Conservation (phyloP, 2,888 invertebrate species). For the Trichopria drosophilae region DNA sequence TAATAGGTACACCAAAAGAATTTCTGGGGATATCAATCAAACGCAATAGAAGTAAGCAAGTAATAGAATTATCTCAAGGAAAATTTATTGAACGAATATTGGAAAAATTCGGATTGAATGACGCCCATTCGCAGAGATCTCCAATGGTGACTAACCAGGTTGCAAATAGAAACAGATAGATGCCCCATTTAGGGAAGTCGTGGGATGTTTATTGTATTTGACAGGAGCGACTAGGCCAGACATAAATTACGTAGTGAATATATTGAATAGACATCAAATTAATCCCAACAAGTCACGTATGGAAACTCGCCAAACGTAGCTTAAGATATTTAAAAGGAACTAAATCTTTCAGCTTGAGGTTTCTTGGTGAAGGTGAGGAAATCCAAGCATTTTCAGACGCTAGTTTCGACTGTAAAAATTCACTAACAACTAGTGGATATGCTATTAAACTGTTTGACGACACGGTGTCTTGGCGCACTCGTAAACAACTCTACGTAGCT, state of each 20-base stretch:
- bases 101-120: background rate
- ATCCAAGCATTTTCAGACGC: background rate
- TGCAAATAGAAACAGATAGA: background rate
- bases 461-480: background rate
- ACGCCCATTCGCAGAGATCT: background rate
- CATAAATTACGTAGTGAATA: slow-evolving; percentile 18
- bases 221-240: slow-evolving; percentile 22
- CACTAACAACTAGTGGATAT: slow-evolving; percentile 4
- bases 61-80: slow-evolving; percentile 15
- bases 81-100: slow-evolving; percentile 7
- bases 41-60: background rate
- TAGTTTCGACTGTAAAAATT: slow-evolving; percentile 4
- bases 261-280: slow-evolving; percentile 27
- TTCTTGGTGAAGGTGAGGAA: background rate
- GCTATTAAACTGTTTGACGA: slow-evolving; percentile 1
- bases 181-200: slow-evolving; percentile 5
- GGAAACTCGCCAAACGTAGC: slow-evolving; percentile 23
- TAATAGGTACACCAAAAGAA: slow-evolving; percentile 26
- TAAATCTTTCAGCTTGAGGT: background rate
- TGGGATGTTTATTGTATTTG: slow-evolving; percentile 30
- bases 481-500: background rate
- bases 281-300: slow-evolving; percentile 20
- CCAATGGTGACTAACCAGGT: slow-evolving; percentile 3
- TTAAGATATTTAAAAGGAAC: slow-evolving; percentile 15
- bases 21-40: slow-evolving; percentile 28